phyloP scores from a whole-genome alignment of 2,888 invertebrate genomes.

The Lochmaea crataegi region DNA sequence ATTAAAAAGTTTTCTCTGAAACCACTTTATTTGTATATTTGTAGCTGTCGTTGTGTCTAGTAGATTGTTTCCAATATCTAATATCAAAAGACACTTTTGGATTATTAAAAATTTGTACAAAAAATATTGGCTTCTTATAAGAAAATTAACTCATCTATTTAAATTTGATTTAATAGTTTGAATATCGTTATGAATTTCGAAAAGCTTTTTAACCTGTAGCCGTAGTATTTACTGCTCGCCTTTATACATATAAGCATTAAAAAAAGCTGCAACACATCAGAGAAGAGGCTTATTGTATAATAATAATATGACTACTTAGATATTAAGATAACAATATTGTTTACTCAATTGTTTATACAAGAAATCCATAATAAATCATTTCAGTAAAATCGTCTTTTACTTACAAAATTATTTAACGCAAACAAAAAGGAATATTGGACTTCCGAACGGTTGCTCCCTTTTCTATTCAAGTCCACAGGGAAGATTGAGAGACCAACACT shows the following conservation, averaged over 20 bases:
- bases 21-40: too few relatives aligned
- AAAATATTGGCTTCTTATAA: not conserved
- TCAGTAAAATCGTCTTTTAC: conserved; percentile 32
- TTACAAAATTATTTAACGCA: not conserved
- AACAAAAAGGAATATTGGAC: too few relatives aligned
- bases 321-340: conserved; percentile 31
- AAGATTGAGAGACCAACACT: too few relatives aligned
- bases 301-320: conserved; percentile 46
- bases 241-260: conserved; percentile 49
- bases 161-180: not conserved
- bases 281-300: conserved; percentile 57
- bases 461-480: too few relatives aligned
- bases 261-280: conserved; percentile 58
- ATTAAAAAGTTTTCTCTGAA: too few relatives aligned
- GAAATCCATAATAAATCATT: conserved; percentile 52
- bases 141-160: not conserved
- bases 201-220: conserved; percentile 29
- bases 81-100: too few relatives aligned
- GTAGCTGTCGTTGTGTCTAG: too few relatives aligned
- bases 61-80: too few relatives aligned
- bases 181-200: not conserved
- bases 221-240: conserved; percentile 48
- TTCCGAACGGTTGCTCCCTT: too few relatives aligned
- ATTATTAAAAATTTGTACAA: not conserved
- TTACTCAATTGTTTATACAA: conserved; percentile 61